Base-by-base conservation (phyloP, 2,888 invertebrate species). In the Elaeidobius kamerunicus region DNA sequence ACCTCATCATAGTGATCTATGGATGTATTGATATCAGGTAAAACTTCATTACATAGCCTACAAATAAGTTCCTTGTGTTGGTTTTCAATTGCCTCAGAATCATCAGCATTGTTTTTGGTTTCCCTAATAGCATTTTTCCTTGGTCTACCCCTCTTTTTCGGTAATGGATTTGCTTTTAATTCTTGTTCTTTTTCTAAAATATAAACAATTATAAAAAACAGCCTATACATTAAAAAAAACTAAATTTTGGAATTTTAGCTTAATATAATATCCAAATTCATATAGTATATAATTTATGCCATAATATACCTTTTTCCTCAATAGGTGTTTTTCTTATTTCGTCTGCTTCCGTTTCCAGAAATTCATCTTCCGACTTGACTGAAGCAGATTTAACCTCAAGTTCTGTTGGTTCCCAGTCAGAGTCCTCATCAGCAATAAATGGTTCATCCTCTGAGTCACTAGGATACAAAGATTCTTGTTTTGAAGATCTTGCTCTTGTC, bases 1-100 rank as follows among this genome's bases (percentile, higher is more conserved):
- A 9, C n/a, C 19, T 53, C 53, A 28, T 56, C 56, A 39, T 56
- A 56, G 28, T 56, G 56, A 27, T 56, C 50, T 12, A 56, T 53
- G 2, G 53, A 41, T 15, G 35, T 34, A 32, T 53, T 53, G 11
- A 56, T 50, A 35, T 56, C 53, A 28, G 39, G 14, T 4, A 53
- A 17, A 27, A 40, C 18, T 28, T 45, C 39, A 12, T 35, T 23
- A 30, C 57, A 57, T 15, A 57, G 16, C 16, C 49, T 35, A 38
- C 57, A 57, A 27, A 46, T 30, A n/a, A 57, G 46, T 14, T 43
- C 43, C 19, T 52, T 49, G 30, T 54, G 32, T 27, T 54, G 44
- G 45, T 40, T 49, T 39, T 49, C 49, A n/a, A 49, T 49, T 1
- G 48, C 54, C 19, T 54, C 54, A 1, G 39, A 20, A 41, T 54